Percentiles rank a stretch among this genome's conserved stretches.
These are phyloP conservation scores for Eupithecia abbreviata DNA, from an alignment of 2,888 invertebrate species.

Conservation along the genomic window DNA sequence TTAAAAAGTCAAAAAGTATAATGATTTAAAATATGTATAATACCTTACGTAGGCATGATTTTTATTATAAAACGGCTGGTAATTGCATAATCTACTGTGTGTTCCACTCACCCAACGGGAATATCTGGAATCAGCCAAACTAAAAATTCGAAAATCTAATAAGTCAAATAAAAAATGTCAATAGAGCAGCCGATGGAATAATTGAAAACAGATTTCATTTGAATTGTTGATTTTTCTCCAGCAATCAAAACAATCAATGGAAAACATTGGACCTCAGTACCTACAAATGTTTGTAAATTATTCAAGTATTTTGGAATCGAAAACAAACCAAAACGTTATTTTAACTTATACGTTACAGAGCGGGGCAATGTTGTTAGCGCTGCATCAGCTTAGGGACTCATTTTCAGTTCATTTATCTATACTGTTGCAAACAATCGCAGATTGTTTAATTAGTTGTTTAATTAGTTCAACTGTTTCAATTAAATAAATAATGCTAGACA, in stretches of 20 bases:
- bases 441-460: no score
- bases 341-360: neutral
- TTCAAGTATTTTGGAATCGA: neutral
- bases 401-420: no score
- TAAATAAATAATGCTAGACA: no score
- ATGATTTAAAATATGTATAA: no score
- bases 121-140: neutral
- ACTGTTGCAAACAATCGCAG: no score
- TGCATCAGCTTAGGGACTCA: neutral
- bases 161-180: slow-evolving; percentile 9
- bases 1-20: no score
- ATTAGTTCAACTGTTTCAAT: no score
- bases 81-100: neutral
- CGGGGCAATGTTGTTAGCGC: neutral
- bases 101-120: neutral
- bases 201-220: slow-evolving; percentile 10
- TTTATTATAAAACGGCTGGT: neutral
- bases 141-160: neutral
- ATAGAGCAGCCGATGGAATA: slow-evolving; percentile 18
- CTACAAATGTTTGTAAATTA: neutral
- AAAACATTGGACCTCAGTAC: neutral
- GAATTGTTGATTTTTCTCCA: slow-evolving; percentile 19
- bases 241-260: slow-evolving; percentile 15
- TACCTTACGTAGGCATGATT: neutral
- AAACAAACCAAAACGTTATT: neutral